Percentiles rank a stretch among this genome's conserved stretches.
Conservation (phyloP, 1,140 invertebrate species). For the Bombus waltoni region DNA sequence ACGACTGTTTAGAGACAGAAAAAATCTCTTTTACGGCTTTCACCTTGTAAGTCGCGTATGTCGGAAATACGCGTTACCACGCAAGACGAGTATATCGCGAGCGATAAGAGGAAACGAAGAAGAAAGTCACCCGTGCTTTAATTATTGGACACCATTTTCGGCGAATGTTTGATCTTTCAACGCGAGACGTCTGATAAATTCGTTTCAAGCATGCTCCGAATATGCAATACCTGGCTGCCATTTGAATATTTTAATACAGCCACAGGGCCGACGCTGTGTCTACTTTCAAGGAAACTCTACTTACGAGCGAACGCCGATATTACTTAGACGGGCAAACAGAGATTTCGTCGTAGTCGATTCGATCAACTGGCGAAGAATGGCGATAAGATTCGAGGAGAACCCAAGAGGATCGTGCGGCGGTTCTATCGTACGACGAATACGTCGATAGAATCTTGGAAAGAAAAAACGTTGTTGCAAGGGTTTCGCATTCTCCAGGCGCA, state of each 20-base stretch:
- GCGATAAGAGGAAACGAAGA: neutral
- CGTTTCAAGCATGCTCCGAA: constrained; percentile 42
- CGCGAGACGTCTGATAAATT: constrained; percentile 38
- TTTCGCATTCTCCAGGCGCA: neutral
- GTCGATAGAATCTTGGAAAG: neutral
- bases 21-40: neutral
- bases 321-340: neutral
- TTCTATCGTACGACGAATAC: neutral
- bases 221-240: constrained; percentile 20
- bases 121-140: constrained; percentile 8
- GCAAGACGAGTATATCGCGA: neutral
- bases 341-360: neutral
- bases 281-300: neutral
- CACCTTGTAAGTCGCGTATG: neutral
- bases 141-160: constrained; percentile 11
- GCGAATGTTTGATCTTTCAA: constrained; percentile 26
- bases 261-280: neutral
- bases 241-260: constrained; percentile 46
- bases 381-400: neutral
- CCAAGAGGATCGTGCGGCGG: neutral
- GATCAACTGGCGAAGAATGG: neutral
- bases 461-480: neutral
- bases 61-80: neutral
- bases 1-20: neutral
- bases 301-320: neutral